A percentile compares a stretch with the other conserved stretches of the same genome.
Conservation (phyloP, 2,888 invertebrate genomes). For the Yponomeuta cagnagella region DNA sequence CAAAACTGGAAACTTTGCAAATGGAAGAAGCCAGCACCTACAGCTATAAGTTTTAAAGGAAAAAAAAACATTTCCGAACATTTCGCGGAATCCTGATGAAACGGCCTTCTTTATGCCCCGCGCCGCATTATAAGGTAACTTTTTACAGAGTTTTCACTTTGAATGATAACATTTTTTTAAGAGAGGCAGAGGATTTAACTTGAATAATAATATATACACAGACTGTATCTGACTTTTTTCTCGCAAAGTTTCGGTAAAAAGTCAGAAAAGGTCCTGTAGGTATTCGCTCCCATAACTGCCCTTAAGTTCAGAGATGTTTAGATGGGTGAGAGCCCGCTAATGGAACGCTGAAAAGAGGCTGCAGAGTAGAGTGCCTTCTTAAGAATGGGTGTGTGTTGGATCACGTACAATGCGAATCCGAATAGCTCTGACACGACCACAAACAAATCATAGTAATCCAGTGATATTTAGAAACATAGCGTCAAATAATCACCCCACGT, state of each 20-base stretch:
- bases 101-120: not conserved
- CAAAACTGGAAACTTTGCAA: not conserved
- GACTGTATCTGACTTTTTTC: not conserved
- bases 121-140: not conserved
- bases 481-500: no score
- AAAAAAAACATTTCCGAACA: not conserved
- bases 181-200: not conserved
- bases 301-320: not conserved
- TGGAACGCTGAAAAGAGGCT: not conserved
- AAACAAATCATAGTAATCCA: slow-evolving; percentile 6
- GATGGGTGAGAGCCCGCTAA: not conserved
- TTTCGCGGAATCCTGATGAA: not conserved
- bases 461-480: no score
- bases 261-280: not conserved
- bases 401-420: not conserved
- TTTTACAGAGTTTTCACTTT: not conserved
- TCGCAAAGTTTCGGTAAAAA: not conserved
- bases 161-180: not conserved
- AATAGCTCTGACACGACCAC: not conserved
- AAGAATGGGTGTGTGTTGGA: not conserved
- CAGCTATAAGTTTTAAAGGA: slow-evolving; percentile 3
- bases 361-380: not conserved
- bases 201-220: not conserved
- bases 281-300: not conserved
- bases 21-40: not conserved